Evolutionary conservation across 1,140 invertebrate species (phyloP), one percentile per base, ranked within the genome.

Genomic region (Phenacoccus solenopsis): DNA sequence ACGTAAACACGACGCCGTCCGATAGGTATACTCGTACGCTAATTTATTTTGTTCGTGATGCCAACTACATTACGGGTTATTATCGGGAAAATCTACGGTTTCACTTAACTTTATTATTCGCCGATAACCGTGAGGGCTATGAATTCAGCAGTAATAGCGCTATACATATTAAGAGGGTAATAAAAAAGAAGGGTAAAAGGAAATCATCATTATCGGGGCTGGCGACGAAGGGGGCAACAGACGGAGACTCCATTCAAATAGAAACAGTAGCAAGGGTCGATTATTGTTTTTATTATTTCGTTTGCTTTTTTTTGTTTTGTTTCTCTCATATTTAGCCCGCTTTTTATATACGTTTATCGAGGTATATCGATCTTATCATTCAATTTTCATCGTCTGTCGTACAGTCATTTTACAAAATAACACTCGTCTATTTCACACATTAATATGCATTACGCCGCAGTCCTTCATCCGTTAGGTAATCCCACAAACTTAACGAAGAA

Each of bases 11-110:
- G 3, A n/a, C 30, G 13, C 13, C 13, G 13, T 32, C 5, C 30
- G 30, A 32, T 32, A 32, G 5, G 30, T 32, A 32, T 13, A 32
- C 13, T 16, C 38, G 30, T 32, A 49, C n/a, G 38, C 38, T 49
- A 49, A 49, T 49, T 49, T 49, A 49, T 49, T 49, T 49, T 49
- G 38, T 49, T 49, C 38, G 38, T 49, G 38, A 49, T 49, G 38
- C 38, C 12, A 49, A 49, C 38, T 49, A 49, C 20, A 49, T 49
- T 49, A 5, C 2, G 20, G 38, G 38, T 49, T 49, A 49, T 49
- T 49, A 49, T 49, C 38, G 3, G 38, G 13, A 49, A 49, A 49
- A 49, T 49, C 38, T 49, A 49, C 38, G 38, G 38, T 49, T 49
- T 49, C 38, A 49, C 38, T 49, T 49, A 49, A 49, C 38, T 49